These are phyloP conservation scores for Pongo pygmaeus DNA, from an alignment of 2,113 vertebrate genomes.

Conservation along the genomic window DNA sequence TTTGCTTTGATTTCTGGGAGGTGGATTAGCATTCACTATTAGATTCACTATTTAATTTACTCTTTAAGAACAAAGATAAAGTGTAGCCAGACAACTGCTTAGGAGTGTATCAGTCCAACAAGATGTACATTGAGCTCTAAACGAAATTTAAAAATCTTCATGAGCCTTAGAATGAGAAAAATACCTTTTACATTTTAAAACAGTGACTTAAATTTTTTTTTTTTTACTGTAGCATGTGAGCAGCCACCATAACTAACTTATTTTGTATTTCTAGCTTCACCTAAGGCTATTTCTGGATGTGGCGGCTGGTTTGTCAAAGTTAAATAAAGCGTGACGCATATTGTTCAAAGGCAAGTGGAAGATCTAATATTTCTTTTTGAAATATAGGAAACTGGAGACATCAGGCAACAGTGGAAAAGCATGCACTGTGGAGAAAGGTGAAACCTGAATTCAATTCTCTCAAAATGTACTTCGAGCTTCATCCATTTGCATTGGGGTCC, in stretches of 20 bases:
- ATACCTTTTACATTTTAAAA: neutral
- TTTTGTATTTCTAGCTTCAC: neutral
- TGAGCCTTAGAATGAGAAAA: neutral
- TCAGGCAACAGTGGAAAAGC: neutral
- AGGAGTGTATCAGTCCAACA: neutral
- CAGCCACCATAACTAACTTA: neutral
- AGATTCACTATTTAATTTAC: neutral
- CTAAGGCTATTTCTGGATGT: neutral
- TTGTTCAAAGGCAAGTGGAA: neutral
- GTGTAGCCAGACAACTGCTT: neutral
- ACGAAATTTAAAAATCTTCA: neutral
- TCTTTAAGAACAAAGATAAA: neutral
- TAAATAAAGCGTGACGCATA: neutral
- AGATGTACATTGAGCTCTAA: neutral
- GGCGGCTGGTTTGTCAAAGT: neutral
- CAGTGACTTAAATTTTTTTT: neutral
- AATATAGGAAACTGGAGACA: neutral
- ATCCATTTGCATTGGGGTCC: neutral
- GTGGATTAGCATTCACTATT: neutral
- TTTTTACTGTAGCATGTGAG: neutral
- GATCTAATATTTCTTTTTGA: neutral
- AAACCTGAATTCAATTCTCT: neutral
- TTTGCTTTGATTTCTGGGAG: constrained; percentile 15
- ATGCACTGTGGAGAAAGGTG: neutral
- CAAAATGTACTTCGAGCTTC: neutral